Evolutionary conservation across 37 sponge, comb jelly and placozoan genomes (phyloP).

Genomic region (Aplysina aerophoba): DNA sequence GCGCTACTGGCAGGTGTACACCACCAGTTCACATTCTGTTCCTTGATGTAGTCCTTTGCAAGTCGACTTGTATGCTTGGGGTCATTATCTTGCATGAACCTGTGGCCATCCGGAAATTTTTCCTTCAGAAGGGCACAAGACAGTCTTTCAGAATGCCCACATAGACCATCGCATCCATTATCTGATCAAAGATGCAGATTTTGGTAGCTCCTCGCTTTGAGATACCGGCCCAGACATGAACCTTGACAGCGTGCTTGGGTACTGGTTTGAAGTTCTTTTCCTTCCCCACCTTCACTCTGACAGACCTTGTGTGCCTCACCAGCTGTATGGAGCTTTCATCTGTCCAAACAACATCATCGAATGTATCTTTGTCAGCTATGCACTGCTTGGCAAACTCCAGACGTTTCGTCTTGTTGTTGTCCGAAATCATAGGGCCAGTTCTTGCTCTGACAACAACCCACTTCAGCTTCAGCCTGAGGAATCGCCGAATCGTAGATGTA

Average conservation of each 20-base stretch:
- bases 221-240: no score
- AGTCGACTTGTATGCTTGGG: slow-evolving; percentile 19
- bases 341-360: slow-evolving; percentile 17
- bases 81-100: slow-evolving; percentile 25
- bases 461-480: not conserved
- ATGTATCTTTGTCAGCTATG: not conserved
- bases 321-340: slow-evolving; percentile 23
- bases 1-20: not conserved
- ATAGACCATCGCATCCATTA: slow-evolving; percentile 18
- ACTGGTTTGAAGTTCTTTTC: slow-evolving; percentile 15
- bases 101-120: slow-evolving; percentile 7
- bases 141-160: slow-evolving; percentile 14
- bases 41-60: not conserved
- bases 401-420: not conserved
- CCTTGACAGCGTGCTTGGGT: not conserved
- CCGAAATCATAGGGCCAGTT: slow-evolving; percentile 11
- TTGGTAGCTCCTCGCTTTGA: no score
- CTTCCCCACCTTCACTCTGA: not conserved
- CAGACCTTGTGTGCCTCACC: not conserved
- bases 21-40: slow-evolving; percentile 26
- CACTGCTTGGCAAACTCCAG: not conserved
- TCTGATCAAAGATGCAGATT: slow-evolving; percentile 19
- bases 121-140: slow-evolving; percentile 2
- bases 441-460: slow-evolving; percentile 27
- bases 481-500: slow-evolving; percentile 11